phyloP scores from a whole-genome alignment of 2,888 invertebrate species.

The Melinaea marsaeus region DNA sequence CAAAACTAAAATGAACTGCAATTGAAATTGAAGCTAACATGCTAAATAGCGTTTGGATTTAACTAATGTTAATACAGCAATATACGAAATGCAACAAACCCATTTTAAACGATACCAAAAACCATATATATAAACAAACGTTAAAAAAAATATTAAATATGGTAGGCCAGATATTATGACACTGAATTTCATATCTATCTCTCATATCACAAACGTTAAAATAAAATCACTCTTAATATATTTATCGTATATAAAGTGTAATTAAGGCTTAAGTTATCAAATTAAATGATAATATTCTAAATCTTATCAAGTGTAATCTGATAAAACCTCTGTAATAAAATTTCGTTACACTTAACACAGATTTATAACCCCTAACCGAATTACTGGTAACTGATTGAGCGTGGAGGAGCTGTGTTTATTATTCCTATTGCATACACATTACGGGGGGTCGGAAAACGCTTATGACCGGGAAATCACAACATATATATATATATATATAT shows the following conservation, averaged over 20 bases:
- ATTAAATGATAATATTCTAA: not conserved
- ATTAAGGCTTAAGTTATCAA: slow-evolving; percentile 1
- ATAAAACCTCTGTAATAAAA: slow-evolving; percentile 56
- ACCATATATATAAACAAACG: too few relatives aligned
- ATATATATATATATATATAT: too few relatives aligned
- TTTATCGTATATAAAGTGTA: not conserved
- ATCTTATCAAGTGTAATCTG: slow-evolving; percentile 31
- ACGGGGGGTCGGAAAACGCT: not conserved
- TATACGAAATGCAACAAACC: too few relatives aligned
- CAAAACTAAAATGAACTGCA: too few relatives aligned
- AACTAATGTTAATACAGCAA: too few relatives aligned
- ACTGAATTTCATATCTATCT: too few relatives aligned
- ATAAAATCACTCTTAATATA: not conserved
- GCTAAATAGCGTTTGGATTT: too few relatives aligned
- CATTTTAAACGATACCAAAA: too few relatives aligned
- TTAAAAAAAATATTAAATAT: too few relatives aligned
- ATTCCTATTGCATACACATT: slow-evolving; percentile 30
- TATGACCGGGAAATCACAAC: not conserved
- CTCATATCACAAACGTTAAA: too few relatives aligned
- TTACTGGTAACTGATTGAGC: slow-evolving; percentile 66
- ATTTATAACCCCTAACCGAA: slow-evolving; percentile 74
- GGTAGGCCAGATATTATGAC: too few relatives aligned
- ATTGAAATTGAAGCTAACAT: too few relatives aligned
- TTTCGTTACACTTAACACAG: slow-evolving; percentile 62
- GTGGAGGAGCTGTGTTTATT: slow-evolving; percentile 45